These are phyloP conservation scores for Lophotis ruficrista DNA, from an alignment of 2,113 vertebrate genomes.

Conservation along the genomic window DNA sequence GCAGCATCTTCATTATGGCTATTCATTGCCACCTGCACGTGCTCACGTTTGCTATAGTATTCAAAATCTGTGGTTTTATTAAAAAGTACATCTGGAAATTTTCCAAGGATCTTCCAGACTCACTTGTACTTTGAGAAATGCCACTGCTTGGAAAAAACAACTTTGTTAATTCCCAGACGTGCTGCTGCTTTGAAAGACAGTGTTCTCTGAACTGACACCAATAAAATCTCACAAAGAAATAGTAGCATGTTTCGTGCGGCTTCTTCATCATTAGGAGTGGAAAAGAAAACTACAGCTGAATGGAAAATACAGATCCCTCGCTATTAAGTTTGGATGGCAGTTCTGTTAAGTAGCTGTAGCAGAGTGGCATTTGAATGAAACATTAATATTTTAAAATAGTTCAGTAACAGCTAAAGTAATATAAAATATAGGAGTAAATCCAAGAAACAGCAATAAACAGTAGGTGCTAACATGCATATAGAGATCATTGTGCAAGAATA, in stretches of 20 bases:
- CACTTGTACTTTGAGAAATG: background rate
- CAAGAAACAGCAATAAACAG: constrained; percentile 10
- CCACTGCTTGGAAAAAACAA: background rate
- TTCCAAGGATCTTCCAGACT: background rate
- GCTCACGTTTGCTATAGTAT: background rate
- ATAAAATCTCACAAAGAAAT: background rate
- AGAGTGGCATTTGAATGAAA: background rate
- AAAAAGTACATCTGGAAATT: background rate
- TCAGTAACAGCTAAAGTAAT: background rate
- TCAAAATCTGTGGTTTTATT: background rate
- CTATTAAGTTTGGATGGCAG: background rate
- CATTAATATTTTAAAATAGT: background rate
- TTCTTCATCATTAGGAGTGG: background rate
- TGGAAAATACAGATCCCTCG: background rate
- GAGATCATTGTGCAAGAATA: background rate
- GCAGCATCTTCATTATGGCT: background rate
- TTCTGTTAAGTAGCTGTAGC: background rate
- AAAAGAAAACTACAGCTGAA: background rate
- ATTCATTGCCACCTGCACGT: background rate
- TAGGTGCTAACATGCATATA: background rate
- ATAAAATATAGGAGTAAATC: background rate
- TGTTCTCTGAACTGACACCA: background rate
- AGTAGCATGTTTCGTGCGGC: background rate
- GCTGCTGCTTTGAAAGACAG: background rate
- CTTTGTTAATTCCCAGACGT: constrained; percentile 3